Conservation (phyloP, 2,888 invertebrate species). For the Agonopterix arenella region DNA sequence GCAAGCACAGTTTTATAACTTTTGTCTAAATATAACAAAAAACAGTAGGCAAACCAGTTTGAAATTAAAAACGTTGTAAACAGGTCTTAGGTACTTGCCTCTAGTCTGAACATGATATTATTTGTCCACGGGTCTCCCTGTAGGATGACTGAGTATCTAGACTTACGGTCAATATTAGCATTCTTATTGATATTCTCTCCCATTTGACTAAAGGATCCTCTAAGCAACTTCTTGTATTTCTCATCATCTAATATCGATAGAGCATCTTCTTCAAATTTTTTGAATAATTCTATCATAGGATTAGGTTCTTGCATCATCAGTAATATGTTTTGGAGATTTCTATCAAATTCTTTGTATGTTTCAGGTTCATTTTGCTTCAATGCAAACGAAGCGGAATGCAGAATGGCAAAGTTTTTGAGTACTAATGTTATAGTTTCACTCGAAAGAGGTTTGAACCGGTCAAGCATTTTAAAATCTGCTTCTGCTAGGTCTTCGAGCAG, state of each 20-base stretch:
- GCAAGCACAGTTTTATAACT: too few species aligned
- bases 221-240: background rate
- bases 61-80: too few species aligned
- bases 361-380: slow-evolving; percentile 26
- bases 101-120: slow-evolving; percentile 19
- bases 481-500: slow-evolving; percentile 34
- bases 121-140: slow-evolving; percentile 27
- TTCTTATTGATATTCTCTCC: background rate
- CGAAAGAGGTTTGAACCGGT: slow-evolving; percentile 16
- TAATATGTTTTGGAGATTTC: slow-evolving; percentile 14
- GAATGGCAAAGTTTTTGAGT: slow-evolving; percentile 26
- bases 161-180: slow-evolving; percentile 5
- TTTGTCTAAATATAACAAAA: background rate
- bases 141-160: slow-evolving; percentile 17
- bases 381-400: slow-evolving; percentile 30
- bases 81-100: slow-evolving; percentile 11
- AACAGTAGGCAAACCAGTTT: too few species aligned
- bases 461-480: slow-evolving; percentile 22
- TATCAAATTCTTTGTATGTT: slow-evolving; percentile 14
- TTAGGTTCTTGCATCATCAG: background rate
- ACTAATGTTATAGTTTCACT: slow-evolving; percentile 17
- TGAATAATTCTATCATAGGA: slow-evolving; percentile 1
- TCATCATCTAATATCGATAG: background rate
- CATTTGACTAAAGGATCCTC: background rate
- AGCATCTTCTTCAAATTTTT: slow-evolving; percentile 3